Evolutionary conservation across 2,888 invertebrate genomes (phyloP).

Genomic region (Adelphocoris suturalis): DNA sequence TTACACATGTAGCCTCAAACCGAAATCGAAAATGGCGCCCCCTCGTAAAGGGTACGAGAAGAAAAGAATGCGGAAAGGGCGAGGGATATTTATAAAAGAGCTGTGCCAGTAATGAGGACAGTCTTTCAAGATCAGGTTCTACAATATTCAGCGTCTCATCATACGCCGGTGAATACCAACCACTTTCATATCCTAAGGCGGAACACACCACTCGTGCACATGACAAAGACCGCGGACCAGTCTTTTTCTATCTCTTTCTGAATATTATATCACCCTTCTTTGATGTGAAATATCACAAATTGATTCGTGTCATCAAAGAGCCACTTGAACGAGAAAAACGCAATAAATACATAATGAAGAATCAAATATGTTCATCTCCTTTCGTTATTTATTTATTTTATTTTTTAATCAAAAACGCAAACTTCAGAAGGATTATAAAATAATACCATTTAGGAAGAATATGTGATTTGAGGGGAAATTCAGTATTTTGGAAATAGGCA

Average conservation of each 20-base stretch:
- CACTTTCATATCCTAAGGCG: slow-evolving; percentile 52
- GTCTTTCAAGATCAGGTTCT: slow-evolving; percentile 69
- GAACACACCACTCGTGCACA: slow-evolving; percentile 50
- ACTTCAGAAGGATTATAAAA: background rate
- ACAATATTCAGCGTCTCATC: slow-evolving; percentile 66
- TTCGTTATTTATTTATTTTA: no score
- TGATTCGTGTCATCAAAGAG: slow-evolving; percentile 70
- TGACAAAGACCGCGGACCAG: slow-evolving; percentile 65
- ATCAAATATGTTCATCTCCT: slow-evolving; percentile 67
- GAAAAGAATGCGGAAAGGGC: slow-evolving; percentile 22
- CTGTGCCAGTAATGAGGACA: slow-evolving; percentile 65
- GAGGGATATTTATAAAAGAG: slow-evolving; percentile 62
- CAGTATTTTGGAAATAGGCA: no score
- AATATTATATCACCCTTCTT: slow-evolving; percentile 71
- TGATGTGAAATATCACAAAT: slow-evolving; percentile 73
- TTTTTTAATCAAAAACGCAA: slow-evolving; percentile 49
- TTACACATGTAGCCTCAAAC: background rate
- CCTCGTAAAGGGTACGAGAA: background rate
- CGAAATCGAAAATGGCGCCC: background rate
- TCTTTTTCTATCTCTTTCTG: slow-evolving; percentile 70
- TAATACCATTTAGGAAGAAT: no score
- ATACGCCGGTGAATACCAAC: slow-evolving; percentile 63
- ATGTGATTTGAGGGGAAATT: no score
- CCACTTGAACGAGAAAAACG: slow-evolving; percentile 71
- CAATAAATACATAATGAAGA: slow-evolving; percentile 72